Evolutionary conservation across 1,140 invertebrate species (phyloP).

Genomic region (Bombyx mandarina): DNA sequence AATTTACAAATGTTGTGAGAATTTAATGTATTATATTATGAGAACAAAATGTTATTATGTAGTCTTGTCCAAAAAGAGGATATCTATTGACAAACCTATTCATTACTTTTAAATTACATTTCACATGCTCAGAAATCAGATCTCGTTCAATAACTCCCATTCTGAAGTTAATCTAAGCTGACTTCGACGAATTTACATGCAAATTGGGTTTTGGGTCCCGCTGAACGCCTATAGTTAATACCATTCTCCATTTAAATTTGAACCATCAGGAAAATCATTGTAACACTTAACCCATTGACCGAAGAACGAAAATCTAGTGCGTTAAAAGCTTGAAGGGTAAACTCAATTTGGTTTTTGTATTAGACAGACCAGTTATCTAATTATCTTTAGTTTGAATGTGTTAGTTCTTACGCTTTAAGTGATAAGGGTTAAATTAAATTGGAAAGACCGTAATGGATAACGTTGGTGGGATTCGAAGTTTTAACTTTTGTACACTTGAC

Average conservation of each 20-base stretch:
- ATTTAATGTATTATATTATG: no score
- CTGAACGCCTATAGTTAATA: constrained; percentile 40
- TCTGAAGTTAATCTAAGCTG: constrained; percentile 42
- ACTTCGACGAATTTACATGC: constrained; percentile 48
- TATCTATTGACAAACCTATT: no score
- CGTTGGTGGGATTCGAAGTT: background rate
- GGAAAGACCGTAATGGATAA: background rate
- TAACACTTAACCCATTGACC: no score
- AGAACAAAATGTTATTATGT: no score
- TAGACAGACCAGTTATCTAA: constrained; percentile 3
- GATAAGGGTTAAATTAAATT: constrained; percentile 1
- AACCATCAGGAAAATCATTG: no score
- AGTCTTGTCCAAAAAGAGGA: no score
- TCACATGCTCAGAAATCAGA: background rate
- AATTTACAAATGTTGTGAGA: no score
- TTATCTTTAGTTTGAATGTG: background rate
- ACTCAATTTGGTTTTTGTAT: constrained; percentile 4
- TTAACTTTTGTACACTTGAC: constrained; percentile 6
- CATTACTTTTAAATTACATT: no score
- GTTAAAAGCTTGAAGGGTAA: background rate
- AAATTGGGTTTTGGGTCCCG: constrained; percentile 43
- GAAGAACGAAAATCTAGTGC: no score
- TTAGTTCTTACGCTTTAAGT: background rate
- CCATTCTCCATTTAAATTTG: constrained; percentile 14
- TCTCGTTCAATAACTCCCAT: constrained; percentile 32